Base-by-base conservation (phyloP, 2,888 invertebrate genomes). In the Anarsia innoxiella region DNA sequence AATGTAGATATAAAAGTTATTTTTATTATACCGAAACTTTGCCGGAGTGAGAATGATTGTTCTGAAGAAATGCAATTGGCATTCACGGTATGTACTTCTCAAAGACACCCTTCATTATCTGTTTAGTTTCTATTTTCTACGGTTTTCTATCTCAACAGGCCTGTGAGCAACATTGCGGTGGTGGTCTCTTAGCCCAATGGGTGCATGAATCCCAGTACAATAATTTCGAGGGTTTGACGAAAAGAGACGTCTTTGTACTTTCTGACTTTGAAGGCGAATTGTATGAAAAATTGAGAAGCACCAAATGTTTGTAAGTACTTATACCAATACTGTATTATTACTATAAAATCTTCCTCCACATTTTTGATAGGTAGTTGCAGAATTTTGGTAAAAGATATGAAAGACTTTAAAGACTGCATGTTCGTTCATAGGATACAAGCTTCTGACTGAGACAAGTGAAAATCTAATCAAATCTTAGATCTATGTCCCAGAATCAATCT, bases 231-330 rank as follows among this genome's bases (percentile, higher is more conserved):
- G 89, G 90, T 12, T 62, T 88, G 1, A 78, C 78, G 0, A 89
- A 88, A 49, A 89, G 88, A 48, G 91, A 93, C 77, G 90, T 94
- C 1, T 92, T 94, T 63, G 89, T 97, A 0, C 84, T 95, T 58
- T 89, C 93, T 39, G 84, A 89, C 29, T 96, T 97, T 75, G 86
- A 88, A 46, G 95, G 95, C 8, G 76, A 87, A 2, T 72, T 88
- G 0, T 96, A 92, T 72, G 83, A 90, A 1, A 88, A 88, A 51
- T 60, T 93, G 3, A 86, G 83, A 47, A 65, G 68, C 30, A 89
- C 88, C 1, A 91, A 90, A 56, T 90, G 92, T 56, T 79, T 91
- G 89, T 93, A 86, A 88, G 91, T 89, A 12, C 8, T 19, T 19
- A n/a, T n/a, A n/a, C n/a, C n/a, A n/a, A n/a, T n/a, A n/a, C n/a